A percentile compares a stretch with the other conserved stretches of the same genome.
phyloP scores from a whole-genome alignment of 2,797 vertebrate species.

The Varecia variegata region DNA sequence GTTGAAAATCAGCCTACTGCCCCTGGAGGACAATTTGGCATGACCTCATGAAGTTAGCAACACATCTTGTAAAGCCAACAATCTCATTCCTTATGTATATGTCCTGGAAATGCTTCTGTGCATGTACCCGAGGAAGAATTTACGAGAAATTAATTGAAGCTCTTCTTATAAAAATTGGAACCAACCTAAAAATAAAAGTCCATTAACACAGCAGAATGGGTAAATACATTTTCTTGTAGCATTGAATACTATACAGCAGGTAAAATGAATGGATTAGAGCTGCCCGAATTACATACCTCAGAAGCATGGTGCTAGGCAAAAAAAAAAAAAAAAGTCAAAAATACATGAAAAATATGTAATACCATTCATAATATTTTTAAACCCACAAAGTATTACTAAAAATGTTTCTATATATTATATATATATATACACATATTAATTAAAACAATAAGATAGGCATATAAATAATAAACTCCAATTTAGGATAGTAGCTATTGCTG shows the following conservation, averaged over 20 bases:
- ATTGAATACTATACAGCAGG: neutral
- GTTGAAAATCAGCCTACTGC: neutral
- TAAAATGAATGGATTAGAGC: neutral
- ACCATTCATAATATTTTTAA: neutral
- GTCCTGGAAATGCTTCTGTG: neutral
- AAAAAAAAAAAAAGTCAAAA: neutral
- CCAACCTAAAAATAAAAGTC: neutral
- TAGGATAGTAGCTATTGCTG: neutral
- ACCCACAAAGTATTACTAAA: neutral
- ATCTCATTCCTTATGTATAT: neutral
- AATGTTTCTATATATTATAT: neutral
- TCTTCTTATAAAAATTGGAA: conserved; percentile 2
- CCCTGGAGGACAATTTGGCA: neutral
- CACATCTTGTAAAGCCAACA: neutral
- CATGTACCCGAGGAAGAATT: neutral
- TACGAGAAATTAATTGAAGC: neutral
- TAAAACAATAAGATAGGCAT: neutral
- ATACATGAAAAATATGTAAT: neutral
- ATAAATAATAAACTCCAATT: conserved; percentile 8
- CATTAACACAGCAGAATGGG: neutral
- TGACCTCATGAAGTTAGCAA: neutral
- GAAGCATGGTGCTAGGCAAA: neutral
- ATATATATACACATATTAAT: neutral
- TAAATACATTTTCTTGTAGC: neutral
- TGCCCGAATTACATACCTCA: accelerated